Base-by-base conservation (phyloP, 2,888 invertebrate species). In the Pteria penguin region DNA sequence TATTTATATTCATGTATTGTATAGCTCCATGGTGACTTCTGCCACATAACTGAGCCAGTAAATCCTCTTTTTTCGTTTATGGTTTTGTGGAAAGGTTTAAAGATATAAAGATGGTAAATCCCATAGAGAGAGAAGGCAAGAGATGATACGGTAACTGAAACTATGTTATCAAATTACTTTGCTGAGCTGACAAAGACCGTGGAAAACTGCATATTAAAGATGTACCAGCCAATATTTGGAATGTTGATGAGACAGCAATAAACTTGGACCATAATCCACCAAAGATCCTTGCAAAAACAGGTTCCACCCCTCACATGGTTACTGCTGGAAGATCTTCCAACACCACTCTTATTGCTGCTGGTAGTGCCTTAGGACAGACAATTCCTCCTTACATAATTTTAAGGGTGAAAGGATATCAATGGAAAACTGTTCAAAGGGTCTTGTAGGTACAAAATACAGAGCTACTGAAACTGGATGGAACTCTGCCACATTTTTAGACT, bases 311-410 rank as follows among this genome's bases (percentile, higher is more conserved):
- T n/a, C 52, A 71, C 22, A 45, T 29, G 55, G 70, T 73, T 5
- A 67, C 74, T 11, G 22, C 58, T 29, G 36, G 62, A 4, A 31
- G 55, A 29, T 73, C 73, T 18, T 31, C 67, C 5, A 79, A 24
- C 4, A 79, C 73, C 1, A 73, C 74, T 1, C 14, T 76, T 8
- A n/a, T n/a, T n/a, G n/a, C n/a, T n/a, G n/a, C n/a, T n/a, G n/a
- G n/a, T n/a, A 77, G 71, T 72, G 80, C 72, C n/a, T 55, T 75
- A 18, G 75, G 77, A 11, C 26, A 80, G 58, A 80, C 77, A 18
- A 72, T 77, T 4, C 75, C 77, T 32, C 69, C 72, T 18, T 75
- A 65, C 36, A 63, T 75, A 14, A 77, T 78, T 78, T 67, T 29
- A 78, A 78, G 63, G 77, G 75, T n/a, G 69, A 78, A 54, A 26